Percentiles rank a stretch among this genome's conserved stretches.
Conservation (phyloP, 2,888 invertebrate genomes). For the Lordiphosa fenestrarum region DNA sequence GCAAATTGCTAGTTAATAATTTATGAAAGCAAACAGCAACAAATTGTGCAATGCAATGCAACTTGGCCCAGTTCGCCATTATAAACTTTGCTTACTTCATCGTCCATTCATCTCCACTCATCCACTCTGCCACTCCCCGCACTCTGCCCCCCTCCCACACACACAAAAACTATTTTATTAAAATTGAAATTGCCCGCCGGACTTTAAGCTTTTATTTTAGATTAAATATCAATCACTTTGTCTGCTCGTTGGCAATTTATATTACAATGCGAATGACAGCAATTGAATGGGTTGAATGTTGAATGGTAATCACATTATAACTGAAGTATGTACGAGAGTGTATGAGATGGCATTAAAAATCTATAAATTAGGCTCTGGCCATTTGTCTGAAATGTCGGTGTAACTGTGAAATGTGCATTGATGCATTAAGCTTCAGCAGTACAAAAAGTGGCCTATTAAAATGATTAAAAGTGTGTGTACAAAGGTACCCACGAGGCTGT, state of each 20-base stretch:
- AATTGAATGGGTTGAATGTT: conserved; percentile 39
- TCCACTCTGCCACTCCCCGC: neutral
- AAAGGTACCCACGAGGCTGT: no score
- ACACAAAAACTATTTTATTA: conserved; percentile 42
- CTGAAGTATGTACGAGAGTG: conserved; percentile 16
- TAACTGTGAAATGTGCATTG: conserved; percentile 35
- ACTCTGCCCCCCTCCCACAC: conserved; percentile 1
- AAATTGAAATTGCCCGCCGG: conserved; percentile 43
- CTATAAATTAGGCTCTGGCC: conserved; percentile 45
- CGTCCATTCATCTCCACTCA: conserved; percentile 18
- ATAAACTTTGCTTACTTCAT: conserved; percentile 29
- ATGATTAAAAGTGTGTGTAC: conserved; percentile 51
- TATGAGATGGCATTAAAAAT: conserved; percentile 21
- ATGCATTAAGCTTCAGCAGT: conserved; percentile 46
- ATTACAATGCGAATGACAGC: conserved; percentile 27
- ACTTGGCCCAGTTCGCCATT: conserved; percentile 25
- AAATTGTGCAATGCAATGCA: conserved; percentile 63
- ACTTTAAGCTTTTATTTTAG: conserved; percentile 48
- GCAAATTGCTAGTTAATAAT: conserved; percentile 74
- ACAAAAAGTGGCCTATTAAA: conserved; percentile 61
- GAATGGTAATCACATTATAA: conserved; percentile 24
- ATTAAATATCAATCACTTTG: conserved; percentile 64
- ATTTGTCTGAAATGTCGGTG: conserved; percentile 32
- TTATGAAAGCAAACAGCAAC: conserved; percentile 71
- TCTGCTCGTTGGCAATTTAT: conserved; percentile 27